Evolutionary conservation across 2,797 vertebrate species (phyloP).

Genomic region (Ispidina picta): DNA sequence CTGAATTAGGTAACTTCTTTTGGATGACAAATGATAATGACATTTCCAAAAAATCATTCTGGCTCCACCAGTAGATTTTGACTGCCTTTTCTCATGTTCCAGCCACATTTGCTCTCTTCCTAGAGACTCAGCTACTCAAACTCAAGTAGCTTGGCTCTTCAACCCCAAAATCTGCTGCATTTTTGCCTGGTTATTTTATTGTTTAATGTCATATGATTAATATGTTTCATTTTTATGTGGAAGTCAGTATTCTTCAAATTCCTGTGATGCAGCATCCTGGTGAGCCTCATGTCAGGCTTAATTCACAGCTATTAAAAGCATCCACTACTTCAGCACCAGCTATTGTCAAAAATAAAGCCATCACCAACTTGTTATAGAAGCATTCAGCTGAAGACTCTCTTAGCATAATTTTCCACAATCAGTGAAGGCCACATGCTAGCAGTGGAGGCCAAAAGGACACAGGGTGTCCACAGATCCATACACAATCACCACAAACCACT

Average conservation of each 20-base stretch:
- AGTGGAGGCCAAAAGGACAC: neutral
- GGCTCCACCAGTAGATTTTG: neutral
- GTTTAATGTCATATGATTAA: neutral
- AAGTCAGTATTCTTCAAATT: slow-evolving; percentile 17
- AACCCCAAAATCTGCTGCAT: neutral
- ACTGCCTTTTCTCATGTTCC: neutral
- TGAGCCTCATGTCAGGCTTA: neutral
- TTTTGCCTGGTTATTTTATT: neutral
- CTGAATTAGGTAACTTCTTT: neutral
- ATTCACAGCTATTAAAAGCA: slow-evolving; percentile 1
- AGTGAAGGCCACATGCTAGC: neutral
- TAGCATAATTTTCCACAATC: neutral
- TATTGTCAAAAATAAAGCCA: neutral
- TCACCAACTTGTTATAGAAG: neutral
- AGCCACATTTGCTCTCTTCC: neutral
- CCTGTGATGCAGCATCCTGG: neutral
- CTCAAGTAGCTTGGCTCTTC: neutral
- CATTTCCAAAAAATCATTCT: neutral
- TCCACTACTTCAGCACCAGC: neutral
- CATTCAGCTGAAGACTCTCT: neutral
- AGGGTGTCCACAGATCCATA: neutral
- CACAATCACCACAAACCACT: neutral
- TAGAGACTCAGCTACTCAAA: neutral
- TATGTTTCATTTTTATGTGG: neutral
- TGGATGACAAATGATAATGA: neutral